A percentile compares a stretch with the other conserved stretches of the same genome.
phyloP scores from a whole-genome alignment of 2,113 vertebrate genomes.

The Sylvia atricapilla region DNA sequence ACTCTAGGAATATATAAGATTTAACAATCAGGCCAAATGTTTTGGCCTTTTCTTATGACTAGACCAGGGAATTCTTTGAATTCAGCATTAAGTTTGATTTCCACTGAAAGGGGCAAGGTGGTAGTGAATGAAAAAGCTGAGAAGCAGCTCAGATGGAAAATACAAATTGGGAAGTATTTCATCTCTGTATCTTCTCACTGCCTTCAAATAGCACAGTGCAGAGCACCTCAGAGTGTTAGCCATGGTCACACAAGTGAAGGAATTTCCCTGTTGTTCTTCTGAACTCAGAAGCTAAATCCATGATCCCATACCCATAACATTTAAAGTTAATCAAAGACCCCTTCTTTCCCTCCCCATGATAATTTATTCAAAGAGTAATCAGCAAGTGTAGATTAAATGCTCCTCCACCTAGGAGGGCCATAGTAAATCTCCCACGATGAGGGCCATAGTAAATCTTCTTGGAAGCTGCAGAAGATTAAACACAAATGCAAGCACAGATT shows the following conservation, averaged over 20 bases:
- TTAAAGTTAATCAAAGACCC: not conserved
- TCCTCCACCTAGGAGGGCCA: not conserved
- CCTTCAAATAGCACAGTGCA: not conserved
- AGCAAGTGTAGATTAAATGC: not conserved
- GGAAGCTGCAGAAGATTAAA: not conserved
- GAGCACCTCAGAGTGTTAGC: not conserved
- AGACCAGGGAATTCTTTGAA: not conserved
- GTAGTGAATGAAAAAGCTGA: not conserved
- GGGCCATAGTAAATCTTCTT: not conserved
- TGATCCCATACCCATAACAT: not conserved
- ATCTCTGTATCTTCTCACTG: not conserved
- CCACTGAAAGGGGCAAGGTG: not conserved
- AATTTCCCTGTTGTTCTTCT: not conserved
- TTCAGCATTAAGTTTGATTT: not conserved
- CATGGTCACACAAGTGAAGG: not conserved
- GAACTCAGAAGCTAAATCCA: not conserved
- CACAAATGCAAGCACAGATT: not conserved
- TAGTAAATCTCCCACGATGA: not conserved
- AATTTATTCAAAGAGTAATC: not conserved
- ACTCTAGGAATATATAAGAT: not conserved
- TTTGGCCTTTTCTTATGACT: not conserved
- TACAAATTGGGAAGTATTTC: not conserved
- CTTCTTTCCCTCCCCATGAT: not conserved
- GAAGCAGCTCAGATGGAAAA: not conserved
- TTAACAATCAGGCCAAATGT: not conserved